phyloP scores from a whole-genome alignment of 92 coral and sea anemone genomes.

The Parazoanthus darwini region DNA sequence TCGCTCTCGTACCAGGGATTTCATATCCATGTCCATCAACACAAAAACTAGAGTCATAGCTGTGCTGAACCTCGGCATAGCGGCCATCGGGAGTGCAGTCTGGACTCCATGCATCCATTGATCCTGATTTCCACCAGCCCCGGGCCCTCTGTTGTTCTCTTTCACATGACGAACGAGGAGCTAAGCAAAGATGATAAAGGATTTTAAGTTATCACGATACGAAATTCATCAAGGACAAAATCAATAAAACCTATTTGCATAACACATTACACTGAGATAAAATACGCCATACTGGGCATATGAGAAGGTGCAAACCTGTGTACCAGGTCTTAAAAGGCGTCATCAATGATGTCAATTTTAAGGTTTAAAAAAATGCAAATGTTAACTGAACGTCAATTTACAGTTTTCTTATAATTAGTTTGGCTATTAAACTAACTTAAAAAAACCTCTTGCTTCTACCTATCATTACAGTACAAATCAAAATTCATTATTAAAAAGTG shows the following conservation, averaged over 20 bases:
- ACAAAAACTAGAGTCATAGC: slow-evolving; percentile 69
- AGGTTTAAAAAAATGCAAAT: no score
- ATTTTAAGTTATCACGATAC: not conserved
- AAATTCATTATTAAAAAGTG: no score
- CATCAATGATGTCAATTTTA: no score
- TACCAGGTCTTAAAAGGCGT: no score
- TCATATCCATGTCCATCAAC: slow-evolving; percentile 79
- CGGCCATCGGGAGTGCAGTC: slow-evolving; percentile 65
- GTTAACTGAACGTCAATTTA: no score
- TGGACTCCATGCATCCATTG: slow-evolving; percentile 55
- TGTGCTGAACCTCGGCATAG: slow-evolving; percentile 67
- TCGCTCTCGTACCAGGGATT: slow-evolving; percentile 57
- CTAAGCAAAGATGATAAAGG: slow-evolving; percentile 37
- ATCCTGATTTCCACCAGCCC: slow-evolving; percentile 57
- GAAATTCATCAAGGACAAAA: not conserved
- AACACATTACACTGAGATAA: no score
- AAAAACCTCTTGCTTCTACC: no score
- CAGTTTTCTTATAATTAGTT: no score
- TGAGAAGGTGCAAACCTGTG: no score
- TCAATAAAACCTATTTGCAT: not conserved
- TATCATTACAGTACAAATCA: no score
- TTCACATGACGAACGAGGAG: slow-evolving; percentile 70
- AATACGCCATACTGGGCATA: no score
- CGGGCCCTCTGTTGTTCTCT: slow-evolving; percentile 78
- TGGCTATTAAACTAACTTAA: no score